Base-by-base conservation (phyloP, 2,888 invertebrate species). In the Sussaba pulchella region DNA sequence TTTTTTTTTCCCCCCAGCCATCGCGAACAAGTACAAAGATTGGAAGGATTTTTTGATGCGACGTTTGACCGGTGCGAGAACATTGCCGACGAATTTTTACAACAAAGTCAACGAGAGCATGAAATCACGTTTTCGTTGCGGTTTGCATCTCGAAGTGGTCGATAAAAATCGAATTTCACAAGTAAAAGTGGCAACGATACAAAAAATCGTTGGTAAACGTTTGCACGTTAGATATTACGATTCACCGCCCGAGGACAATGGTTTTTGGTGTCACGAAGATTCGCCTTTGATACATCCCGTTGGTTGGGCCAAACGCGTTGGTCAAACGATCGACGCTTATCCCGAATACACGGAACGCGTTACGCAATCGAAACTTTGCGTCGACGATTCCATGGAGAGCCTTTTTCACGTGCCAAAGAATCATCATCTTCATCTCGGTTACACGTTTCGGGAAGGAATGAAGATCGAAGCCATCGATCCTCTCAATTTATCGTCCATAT, bases 401-500 rank as follows among this genome's bases (percentile, higher is more conserved):
- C 94, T 97, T 88, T 98, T 98, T 85, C 94, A 95, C 82, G 92
- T 93, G 75, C 93, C 93, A 85, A 93, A 94, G 86, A 94, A 93
- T 88, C 93, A 94, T 87, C 93, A 93, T 81, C 82, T 92, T 77
- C 93, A 93, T 76, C 92, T 92, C 57, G 93, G 93, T 81, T 92
- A 92, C 8, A 92, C 85, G 39, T 97, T 98, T 89, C 92, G 95
- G 59, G 96, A 96, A 85, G 98, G 98, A 52, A 98, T 98, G 97
- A 99, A 99, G 92, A 93, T 99, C 43, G 99, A 99, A 93, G 99
- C 99, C 0, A 97, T 99, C 77, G 99, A 99, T 93, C 99, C 99
- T 0, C 93, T 99, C 2, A 99, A 99, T 92, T 93, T 99, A 43
- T 97, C 98, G 0, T 96, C 98, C 0, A 97, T 99, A 76, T 98